Evolutionary conservation across 2,888 invertebrate genomes (phyloP).

Genomic region (Dascillus cervinus): DNA sequence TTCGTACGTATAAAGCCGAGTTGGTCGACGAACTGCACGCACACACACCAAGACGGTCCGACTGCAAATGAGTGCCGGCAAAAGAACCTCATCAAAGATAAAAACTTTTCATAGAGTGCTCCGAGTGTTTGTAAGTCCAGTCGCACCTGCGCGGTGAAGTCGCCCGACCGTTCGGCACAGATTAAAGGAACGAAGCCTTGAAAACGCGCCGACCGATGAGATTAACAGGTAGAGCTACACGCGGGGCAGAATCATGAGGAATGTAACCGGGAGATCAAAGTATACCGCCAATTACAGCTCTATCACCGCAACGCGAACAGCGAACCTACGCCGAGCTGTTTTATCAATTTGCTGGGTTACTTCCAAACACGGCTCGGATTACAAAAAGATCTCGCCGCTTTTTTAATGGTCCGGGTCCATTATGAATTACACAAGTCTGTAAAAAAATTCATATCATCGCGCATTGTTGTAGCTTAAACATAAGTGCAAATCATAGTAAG

Average conservation of each 20-base stretch:
- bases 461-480: too few species aligned
- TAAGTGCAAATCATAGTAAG: too few species aligned
- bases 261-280: constrained; percentile 38
- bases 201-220: not conserved
- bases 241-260: constrained; percentile 34
- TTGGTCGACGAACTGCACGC: constrained; percentile 1
- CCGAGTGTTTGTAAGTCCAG: constrained; percentile 22
- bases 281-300: constrained; percentile 24
- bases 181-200: too few species aligned
- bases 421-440: too few species aligned
- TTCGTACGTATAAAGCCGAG: constrained; percentile 10
- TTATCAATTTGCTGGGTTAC: not conserved
- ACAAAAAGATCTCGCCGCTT: too few species aligned
- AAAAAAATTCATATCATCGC: too few species aligned
- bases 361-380: too few species aligned
- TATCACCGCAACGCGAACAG: constrained; percentile 13
- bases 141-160: constrained; percentile 20
- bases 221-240: constrained; percentile 21
- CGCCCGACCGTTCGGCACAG: not conserved
- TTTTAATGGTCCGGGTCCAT: too few species aligned
- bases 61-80: constrained; percentile 30
- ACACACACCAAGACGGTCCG: constrained; percentile 15
- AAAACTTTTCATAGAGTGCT: constrained; percentile 32
- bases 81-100: constrained; percentile 34
- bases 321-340: constrained; percentile 1